A percentile compares a stretch with the other conserved stretches of the same genome.
These are phyloP conservation scores for Lepus europaeus DNA, from an alignment of 2,113 vertebrate genomes.

Conservation along the genomic window DNA sequence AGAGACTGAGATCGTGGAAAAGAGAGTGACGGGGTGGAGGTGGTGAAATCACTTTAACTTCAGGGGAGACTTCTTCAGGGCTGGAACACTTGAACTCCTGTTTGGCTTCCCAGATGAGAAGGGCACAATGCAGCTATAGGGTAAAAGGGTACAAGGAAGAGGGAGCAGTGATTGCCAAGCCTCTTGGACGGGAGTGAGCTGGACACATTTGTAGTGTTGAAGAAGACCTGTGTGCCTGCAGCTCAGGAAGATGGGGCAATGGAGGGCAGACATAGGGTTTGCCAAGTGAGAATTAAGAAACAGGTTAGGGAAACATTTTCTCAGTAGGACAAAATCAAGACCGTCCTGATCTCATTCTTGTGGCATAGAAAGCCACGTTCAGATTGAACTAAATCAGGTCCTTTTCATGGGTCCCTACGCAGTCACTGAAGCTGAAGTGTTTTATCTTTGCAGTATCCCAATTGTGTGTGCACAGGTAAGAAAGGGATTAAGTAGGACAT, in stretches of 20 bases:
- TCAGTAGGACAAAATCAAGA: slow-evolving; percentile 6
- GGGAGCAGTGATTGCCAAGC: too few species aligned
- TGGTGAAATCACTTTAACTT: background rate
- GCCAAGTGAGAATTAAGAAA: background rate
- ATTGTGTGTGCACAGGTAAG: slow-evolving; percentile 57
- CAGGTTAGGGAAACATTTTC: background rate
- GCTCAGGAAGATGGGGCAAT: accelerated
- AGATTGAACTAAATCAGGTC: background rate
- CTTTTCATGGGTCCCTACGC: background rate
- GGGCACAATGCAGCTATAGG: background rate
- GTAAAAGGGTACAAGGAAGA: background rate
- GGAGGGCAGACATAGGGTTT: background rate
- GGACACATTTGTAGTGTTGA: background rate
- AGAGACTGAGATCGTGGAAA: background rate
- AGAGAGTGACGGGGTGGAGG: background rate
- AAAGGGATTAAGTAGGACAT: slow-evolving; percentile 40
- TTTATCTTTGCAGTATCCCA: slow-evolving; percentile 40
- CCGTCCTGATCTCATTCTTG: background rate
- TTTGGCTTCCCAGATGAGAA: background rate
- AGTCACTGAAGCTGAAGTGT: slow-evolving; percentile 15
- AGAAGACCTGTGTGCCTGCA: background rate
- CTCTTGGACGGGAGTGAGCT: background rate
- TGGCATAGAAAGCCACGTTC: background rate
- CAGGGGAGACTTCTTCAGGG: background rate
- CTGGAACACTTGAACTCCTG: background rate